These are phyloP conservation scores for Isotomurus palustris DNA, from an alignment of 2,888 invertebrate genomes.

Conservation along the genomic window DNA sequence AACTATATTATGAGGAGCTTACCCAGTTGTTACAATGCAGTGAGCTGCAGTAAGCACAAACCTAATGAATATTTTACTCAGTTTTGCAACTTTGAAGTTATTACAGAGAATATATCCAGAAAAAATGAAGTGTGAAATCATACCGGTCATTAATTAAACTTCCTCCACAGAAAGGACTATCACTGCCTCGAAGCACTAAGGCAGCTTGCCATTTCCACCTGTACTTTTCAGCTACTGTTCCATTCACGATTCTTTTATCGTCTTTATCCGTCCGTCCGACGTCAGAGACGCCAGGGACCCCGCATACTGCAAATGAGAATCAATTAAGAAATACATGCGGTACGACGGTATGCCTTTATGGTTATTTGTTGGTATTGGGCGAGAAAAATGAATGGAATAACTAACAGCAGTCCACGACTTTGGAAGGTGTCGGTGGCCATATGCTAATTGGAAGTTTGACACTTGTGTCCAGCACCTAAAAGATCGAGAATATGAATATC, in stretches of 20 bases:
- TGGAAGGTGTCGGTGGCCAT: conserved; percentile 12
- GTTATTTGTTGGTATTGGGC: neutral
- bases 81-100: neutral
- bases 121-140: neutral
- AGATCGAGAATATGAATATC: neutral
- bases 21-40: conserved; percentile 31
- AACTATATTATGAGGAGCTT: neutral
- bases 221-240: conserved; percentile 25
- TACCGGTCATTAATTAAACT: conserved; percentile 33
- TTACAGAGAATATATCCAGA: neutral
- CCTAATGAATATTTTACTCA: conserved; percentile 6
- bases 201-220: conserved; percentile 42
- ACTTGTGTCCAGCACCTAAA: neutral
- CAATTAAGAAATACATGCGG: neutral
- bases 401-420: conserved; percentile 23
- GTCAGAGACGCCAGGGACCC: conserved; percentile 29
- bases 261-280: neutral
- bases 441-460: neutral
- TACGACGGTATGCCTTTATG: neutral
- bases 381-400: neutral
- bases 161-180: conserved; percentile 39
- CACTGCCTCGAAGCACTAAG: conserved; percentile 23
- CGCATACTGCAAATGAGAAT: conserved; percentile 29
- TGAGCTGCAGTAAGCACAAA: conserved; percentile 25
- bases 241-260: conserved; percentile 33